phyloP scores from a whole-genome alignment of 1,140 invertebrate genomes.

The Zeugodacus cucurbitae region DNA sequence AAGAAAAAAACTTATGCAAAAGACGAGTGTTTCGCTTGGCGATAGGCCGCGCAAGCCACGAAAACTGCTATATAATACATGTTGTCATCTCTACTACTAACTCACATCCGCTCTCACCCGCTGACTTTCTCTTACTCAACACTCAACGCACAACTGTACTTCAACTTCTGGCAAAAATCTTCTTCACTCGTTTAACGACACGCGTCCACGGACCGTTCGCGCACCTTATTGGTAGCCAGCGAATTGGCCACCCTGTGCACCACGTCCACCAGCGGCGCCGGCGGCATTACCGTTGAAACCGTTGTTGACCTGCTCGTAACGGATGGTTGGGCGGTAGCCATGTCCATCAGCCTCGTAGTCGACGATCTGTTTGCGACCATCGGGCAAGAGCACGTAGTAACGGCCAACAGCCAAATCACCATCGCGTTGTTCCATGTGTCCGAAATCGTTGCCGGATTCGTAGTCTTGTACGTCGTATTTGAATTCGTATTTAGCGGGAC shows the following conservation, averaged over 20 bases:
- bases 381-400: conserved; percentile 80
- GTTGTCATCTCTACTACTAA: background rate
- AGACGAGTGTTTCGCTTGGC: background rate
- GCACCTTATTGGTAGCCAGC: conserved; percentile 56
- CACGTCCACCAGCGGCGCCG: conserved; percentile 65
- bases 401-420: conserved; percentile 75
- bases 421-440: conserved; percentile 76
- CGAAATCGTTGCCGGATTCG: conserved; percentile 76
- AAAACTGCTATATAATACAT: background rate
- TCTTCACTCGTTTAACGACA: background rate
- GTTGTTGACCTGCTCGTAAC: conserved; percentile 73
- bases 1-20: background rate
- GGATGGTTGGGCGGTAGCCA: conserved; percentile 82
- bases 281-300: conserved; percentile 66
- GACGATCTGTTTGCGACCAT: conserved; percentile 82
- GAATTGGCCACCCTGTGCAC: conserved; percentile 62
- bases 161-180: background rate
- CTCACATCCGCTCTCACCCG: background rate
- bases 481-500: conserved; percentile 79
- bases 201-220: background rate
- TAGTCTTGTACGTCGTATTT: conserved; percentile 79
- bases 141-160: background rate
- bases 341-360: conserved; percentile 81
- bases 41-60: background rate
- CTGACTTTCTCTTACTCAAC: background rate